These are phyloP conservation scores for Sphaeramia orbicularis DNA, from an alignment of 2,797 vertebrate species.

Conservation along the genomic window DNA sequence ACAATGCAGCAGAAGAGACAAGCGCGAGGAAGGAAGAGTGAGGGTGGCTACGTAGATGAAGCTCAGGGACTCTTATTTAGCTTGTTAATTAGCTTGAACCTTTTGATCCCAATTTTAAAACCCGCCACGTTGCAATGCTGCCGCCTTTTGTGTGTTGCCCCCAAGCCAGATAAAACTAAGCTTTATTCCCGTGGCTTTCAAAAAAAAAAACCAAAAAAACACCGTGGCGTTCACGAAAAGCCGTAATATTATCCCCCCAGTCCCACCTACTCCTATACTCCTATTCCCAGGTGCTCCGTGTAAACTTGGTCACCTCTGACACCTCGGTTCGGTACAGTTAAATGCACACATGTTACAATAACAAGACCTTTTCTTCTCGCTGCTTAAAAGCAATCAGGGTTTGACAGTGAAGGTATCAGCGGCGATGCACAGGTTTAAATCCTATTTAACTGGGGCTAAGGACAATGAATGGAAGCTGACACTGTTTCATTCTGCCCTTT, in stretches of 20 bases:
- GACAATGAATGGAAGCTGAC: constrained; percentile 74
- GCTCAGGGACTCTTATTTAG: constrained; percentile 84
- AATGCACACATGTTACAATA: constrained; percentile 56
- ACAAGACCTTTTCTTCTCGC: constrained; percentile 63
- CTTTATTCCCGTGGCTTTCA: constrained; percentile 78
- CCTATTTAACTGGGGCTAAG: constrained; percentile 77
- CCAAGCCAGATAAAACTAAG: constrained; percentile 79
- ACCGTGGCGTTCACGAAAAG: constrained; percentile 61
- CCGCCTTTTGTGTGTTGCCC: constrained; percentile 79
- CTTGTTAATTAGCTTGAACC: constrained; percentile 88
- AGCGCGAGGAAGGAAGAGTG: constrained; percentile 29
- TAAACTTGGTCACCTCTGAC: constrained; percentile 74
- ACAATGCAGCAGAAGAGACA: constrained; percentile 47
- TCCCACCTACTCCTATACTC: too few species aligned
- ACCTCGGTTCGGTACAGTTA: constrained; percentile 52
- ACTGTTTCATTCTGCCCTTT: constrained; percentile 77
- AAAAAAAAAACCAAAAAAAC: constrained; percentile 52
- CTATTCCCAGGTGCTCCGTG: constrained; percentile 65
- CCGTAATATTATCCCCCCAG: too few species aligned
- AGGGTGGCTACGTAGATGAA: constrained; percentile 61
- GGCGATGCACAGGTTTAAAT: constrained; percentile 72
- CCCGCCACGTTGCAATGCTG: constrained; percentile 73
- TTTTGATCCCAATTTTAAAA: constrained; percentile 89
- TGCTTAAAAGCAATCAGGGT: constrained; percentile 70
- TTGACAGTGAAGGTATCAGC: constrained; percentile 75